Base-by-base conservation (phyloP, 2,888 invertebrate genomes). In the Dinocampus coccinellae region DNA sequence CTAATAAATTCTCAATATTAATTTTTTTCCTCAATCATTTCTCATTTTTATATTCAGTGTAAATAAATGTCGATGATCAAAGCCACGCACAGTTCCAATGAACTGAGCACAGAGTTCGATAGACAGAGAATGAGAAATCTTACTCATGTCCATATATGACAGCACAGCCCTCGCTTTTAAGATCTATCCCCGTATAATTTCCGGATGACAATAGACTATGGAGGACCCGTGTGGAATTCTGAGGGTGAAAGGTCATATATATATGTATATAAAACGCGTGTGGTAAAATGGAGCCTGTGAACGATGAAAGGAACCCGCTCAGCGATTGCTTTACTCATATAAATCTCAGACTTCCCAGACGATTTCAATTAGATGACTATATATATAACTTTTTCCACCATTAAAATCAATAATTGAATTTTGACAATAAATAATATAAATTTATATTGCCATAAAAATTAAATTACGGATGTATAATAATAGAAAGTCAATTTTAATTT, bases 61-160 rank as follows among this genome's bases (percentile, higher is more conserved):
- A 58, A 64, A 70, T 64, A 64, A 70, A 70, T 57, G 64, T 36
- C 65, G 65, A 66, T 39, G 57, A 55, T 22, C 24, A 36, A 53
- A 55, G 26, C 24, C 39, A 7, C 24, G 53, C 24, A 16, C 39
- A 53, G 16, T 33, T 9, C 13, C 24, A 53, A 57, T 36, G 34
- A 66, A 57, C 57, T 39, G 34, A 10, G 42, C 57, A 64, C 63
- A 57, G 47, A 36, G 33, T 24, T 9, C 16, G 33, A 34, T 13
- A 47, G 16, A 36, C 20, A 58, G 22, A 66, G 24, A 16, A 52
- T 0, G 26, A 55, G 57, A 66, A n/a, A 47, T 47, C 9, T 47
- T 47, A 3, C 29, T 29, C 3, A 29, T 29, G 47, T 47, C 47
- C 20, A 47, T 47, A 47, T 16, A 47, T 47, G 47, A 47, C 47